A percentile compares a stretch with the other conserved stretches of the same genome.
phyloP scores from a whole-genome alignment of 1,140 invertebrate species.

The Pararge aegeria region DNA sequence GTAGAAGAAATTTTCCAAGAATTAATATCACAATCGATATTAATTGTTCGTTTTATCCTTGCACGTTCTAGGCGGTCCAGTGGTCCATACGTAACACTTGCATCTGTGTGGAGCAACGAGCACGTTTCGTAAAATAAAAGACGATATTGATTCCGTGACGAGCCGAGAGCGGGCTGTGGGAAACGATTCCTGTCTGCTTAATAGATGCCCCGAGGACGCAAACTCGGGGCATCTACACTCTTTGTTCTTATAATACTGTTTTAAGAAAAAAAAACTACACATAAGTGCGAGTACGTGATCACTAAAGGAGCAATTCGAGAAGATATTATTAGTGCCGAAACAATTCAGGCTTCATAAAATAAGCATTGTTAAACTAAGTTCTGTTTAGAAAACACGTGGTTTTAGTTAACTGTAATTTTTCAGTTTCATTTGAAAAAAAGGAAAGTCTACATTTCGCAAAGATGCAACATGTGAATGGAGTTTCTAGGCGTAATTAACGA shows the following conservation, averaged over 20 bases:
- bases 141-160: conserved; percentile 77
- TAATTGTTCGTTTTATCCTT: conserved; percentile 21
- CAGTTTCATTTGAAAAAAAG: no score
- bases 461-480: conserved; percentile 51
- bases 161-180: conserved; percentile 67
- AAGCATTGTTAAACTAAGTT: no score
- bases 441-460: conserved; percentile 28
- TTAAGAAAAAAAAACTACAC: conserved; percentile 33
- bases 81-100: conserved; percentile 1
- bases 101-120: conserved; percentile 65
- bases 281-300: conserved; percentile 38
- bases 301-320: conserved; percentile 24
- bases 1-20: conserved; percentile 35
- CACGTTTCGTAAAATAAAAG: conserved; percentile 76
- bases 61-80: not conserved
- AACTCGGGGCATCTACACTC: conserved; percentile 46
- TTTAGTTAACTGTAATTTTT: no score
- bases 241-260: conserved; percentile 45
- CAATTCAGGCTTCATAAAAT: conserved; percentile 19
- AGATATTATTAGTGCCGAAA: conserved; percentile 16
- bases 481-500: conserved; percentile 67
- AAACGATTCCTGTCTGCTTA: conserved; percentile 72
- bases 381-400: no score
- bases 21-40: conserved; percentile 34
- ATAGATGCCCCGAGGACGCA: conserved; percentile 69